These are phyloP conservation scores for Ophiodon elongatus DNA, from an alignment of 2,113 vertebrate genomes.

Conservation along the genomic window DNA sequence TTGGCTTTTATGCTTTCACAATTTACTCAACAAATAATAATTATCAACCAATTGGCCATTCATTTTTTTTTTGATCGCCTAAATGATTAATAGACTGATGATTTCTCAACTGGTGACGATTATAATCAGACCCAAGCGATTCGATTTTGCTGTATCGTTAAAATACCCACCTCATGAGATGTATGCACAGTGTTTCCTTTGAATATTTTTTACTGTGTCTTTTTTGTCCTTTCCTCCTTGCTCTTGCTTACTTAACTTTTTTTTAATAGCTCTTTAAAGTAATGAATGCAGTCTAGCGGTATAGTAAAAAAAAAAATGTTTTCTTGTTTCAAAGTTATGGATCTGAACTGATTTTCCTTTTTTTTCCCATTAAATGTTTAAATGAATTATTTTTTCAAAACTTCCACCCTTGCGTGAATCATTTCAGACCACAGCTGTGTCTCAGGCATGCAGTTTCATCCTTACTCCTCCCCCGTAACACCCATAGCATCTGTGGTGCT, in stretches of 20 bases:
- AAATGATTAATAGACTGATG: background rate
- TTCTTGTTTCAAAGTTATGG: background rate
- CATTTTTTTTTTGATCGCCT: background rate
- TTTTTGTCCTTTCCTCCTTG: slow-evolving; percentile 51
- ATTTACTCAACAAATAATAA: background rate
- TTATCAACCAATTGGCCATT: background rate
- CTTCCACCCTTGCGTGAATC: slow-evolving; percentile 27
- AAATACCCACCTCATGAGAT: background rate
- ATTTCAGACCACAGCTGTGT: slow-evolving; percentile 34
- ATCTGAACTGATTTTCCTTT: background rate
- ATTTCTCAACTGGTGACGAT: background rate
- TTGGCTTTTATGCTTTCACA: background rate
- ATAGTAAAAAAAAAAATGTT: no score
- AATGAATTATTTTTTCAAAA: slow-evolving; percentile 4
- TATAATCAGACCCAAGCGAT: background rate
- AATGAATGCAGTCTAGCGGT: slow-evolving; percentile 21
- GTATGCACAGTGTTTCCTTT: slow-evolving; percentile 35
- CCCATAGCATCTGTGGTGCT: slow-evolving; percentile 37
- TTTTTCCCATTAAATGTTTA: background rate
- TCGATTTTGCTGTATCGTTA: background rate
- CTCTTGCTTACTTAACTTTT: slow-evolving; percentile 50
- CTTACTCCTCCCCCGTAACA: slow-evolving; percentile 9
- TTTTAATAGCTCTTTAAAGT: slow-evolving; percentile 34
- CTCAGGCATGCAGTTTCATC: slow-evolving; percentile 45
- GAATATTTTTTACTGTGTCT: slow-evolving; percentile 41